These are phyloP conservation scores for Amphiprion clarkii DNA, from an alignment of 2,797 vertebrate species.

Conservation along the genomic window DNA sequence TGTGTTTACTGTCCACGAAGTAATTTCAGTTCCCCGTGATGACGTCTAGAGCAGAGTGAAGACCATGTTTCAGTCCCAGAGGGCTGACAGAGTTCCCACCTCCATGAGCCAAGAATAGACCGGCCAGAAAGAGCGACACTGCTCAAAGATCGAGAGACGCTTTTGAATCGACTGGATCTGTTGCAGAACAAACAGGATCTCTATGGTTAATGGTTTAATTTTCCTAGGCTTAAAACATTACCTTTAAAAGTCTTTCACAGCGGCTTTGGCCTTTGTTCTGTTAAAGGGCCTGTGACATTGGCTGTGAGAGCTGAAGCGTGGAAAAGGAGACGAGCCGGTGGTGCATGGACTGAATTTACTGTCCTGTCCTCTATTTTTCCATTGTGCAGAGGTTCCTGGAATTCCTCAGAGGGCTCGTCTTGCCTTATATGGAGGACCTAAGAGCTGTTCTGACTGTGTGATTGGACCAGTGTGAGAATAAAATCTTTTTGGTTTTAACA, in stretches of 20 bases:
- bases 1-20: slow-evolving; percentile 4
- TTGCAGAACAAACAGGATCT: slow-evolving; percentile 27
- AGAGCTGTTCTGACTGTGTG: neutral
- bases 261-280: neutral
- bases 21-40: slow-evolving; percentile 33
- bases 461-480: neutral
- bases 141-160: slow-evolving; percentile 27
- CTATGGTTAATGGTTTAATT: slow-evolving; percentile 3
- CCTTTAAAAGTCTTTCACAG: neutral
- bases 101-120: slow-evolving; percentile 76
- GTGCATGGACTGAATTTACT: slow-evolving; percentile 18
- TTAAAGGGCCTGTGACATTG: slow-evolving; percentile 7
- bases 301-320: slow-evolving; percentile 15
- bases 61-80: slow-evolving; percentile 54
- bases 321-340: neutral
- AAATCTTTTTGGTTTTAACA: neutral
- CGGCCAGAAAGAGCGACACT: slow-evolving; percentile 9
- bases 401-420: slow-evolving; percentile 13
- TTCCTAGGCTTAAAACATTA: neutral
- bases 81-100: slow-evolving; percentile 44
- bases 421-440: slow-evolving; percentile 17
- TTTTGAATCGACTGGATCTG: slow-evolving; percentile 27
- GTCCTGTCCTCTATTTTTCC: slow-evolving; percentile 28
- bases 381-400: slow-evolving; percentile 19
- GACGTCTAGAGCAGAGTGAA: slow-evolving; percentile 20